Base-by-base conservation (phyloP, 2,113 vertebrate species). In the Leptosomus discolor region DNA sequence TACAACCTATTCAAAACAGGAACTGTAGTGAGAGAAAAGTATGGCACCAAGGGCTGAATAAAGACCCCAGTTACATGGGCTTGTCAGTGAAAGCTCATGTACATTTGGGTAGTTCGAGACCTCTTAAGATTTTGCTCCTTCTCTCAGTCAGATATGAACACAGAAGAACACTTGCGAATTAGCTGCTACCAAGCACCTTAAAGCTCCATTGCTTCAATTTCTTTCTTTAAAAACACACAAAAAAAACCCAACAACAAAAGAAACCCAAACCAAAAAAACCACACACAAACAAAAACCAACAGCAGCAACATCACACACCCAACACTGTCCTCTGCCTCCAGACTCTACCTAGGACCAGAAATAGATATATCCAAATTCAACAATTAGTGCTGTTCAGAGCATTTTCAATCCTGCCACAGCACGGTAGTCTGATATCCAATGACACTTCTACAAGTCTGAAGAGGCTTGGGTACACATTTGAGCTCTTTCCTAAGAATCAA, bases 21-120 rank as follows among this genome's bases (percentile, higher is more conserved):
- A 50, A 0, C 30, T 0, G 0, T 4, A 14, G 30, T 1, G 4
- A 37, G 39, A 60, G 2, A 6, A 12, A 69, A n/a, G 7, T 6
- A 18, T 32, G 32, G 9, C 56, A 46, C 9, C 0, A 23, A 5
- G 11, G 9, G 14, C 7, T 74, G 50, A 63, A 32, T 34, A 45
- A 34, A 64, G 29, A 15, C 9, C 22, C 27, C 14, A 2, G 12
- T 21, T 23, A 41, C 6, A 4, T 4, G 7, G 39, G 12, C 18
- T 43, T 27, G 11, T 13, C 41, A 24, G 30, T 36, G 50, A 60
- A 88, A 75, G 14, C 9, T 41, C 37, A 7, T 50, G 54, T 67
- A 27, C 21, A 6, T 11, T 43, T 51, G 15, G 16, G 45, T 29
- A 16, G 19, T 51, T 85, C 23, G 30, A 87, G 57, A 54, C 41